Evolutionary conservation across 2,888 invertebrate genomes (phyloP), one percentile per base, ranked within the genome.

Genomic region (Dyspetes luteomarginatus): DNA sequence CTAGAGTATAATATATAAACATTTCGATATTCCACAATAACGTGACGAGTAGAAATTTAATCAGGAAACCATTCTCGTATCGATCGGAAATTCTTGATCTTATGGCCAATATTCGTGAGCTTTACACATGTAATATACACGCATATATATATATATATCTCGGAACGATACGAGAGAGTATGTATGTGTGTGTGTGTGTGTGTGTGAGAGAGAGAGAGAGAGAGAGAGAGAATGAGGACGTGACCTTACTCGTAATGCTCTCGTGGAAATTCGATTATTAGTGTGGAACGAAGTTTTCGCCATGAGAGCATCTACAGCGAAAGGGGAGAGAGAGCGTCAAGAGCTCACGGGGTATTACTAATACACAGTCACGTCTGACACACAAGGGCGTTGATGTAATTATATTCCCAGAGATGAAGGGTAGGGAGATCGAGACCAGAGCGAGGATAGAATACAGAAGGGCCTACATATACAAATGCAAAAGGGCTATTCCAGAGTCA

Each of bases 261-360:
- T 56, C 56, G 28, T 5, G 64, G 68, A 74, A 78, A 78, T 36
- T 78, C 56, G 78, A 78, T 78, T 74, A 74, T 64, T 43, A 43
- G 62, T 52, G 64, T 15, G 26, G 55, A 74, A 64, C 52, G 55
- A 17, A 36, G 41, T 68, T 68, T 72, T 73, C 58, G 55, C 15
- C 30, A 28, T 45, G 41, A 7, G 24, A 41, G 15, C 15, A 43
- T 15, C 9, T 1, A 41, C 43, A 36, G 17, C 45, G n/a, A 43
- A 17, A 15, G 15, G 65, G 26, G 43, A 43, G 4, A 36, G 30
- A 15, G n/a, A 48, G 15, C 7, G 19, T 7, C 15, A 36, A n/a
- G 19, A 17, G 48, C n/a, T n/a, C n/a, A n/a, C n/a, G 15, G 60
- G 19, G 43, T 68, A 62, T 26, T 12, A 36, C 24, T 41, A 12